Base-by-base conservation (phyloP, 1,140 invertebrate genomes). In the Nasonia vitripennis region DNA sequence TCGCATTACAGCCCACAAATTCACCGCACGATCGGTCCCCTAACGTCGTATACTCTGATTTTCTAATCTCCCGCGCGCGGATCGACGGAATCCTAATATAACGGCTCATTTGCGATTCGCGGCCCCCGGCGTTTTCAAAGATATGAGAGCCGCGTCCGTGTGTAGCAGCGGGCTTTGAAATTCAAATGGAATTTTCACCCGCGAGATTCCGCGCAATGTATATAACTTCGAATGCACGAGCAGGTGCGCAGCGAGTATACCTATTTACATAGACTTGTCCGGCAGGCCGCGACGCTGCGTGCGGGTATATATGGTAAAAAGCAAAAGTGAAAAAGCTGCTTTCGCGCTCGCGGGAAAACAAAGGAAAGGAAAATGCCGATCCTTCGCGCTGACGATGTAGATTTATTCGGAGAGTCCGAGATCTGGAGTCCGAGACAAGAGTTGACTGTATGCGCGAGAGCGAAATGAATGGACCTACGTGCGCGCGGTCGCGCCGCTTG, bases 381-480 rank as follows among this genome's bases (percentile, higher is more conserved):
- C 10, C 31, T 41, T 34, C 6, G 31, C 17, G 12, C 12, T 5
- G 12, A 51, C 67, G 67, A 27, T 27, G 67, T n/a, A 71, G 27
- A 71, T 71, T 71, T 71, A 75, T 75, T 74, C 34, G 27, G 27
- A 14, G 17, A 37, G 31, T 34, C n/a, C 3, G n/a, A 31, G 71
- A 74, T 74, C 17, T 20, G 10, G 14, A 34, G 20, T 31, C 17
- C 34, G 34, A 74, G 71, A 74, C 31, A 74, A 34, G 10, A 34
- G 73, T n/a, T 17, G 45, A 14, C 27, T 27, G 27, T 27, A 5
- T 1, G 17, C 48, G 71, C 71, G 31, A 45, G 68, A 55, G 77
- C n/a, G 51, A 45, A 80, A 71, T n/a, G 27, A 62, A 75, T 74
- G 77, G 74, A 78, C n/a, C 31, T 73, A 45, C 74, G 48, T 23